Evolutionary conservation across 2,113 vertebrate species (phyloP), one percentile per base, ranked within the genome.

Genomic region (Psilopsiagon aurifrons): DNA sequence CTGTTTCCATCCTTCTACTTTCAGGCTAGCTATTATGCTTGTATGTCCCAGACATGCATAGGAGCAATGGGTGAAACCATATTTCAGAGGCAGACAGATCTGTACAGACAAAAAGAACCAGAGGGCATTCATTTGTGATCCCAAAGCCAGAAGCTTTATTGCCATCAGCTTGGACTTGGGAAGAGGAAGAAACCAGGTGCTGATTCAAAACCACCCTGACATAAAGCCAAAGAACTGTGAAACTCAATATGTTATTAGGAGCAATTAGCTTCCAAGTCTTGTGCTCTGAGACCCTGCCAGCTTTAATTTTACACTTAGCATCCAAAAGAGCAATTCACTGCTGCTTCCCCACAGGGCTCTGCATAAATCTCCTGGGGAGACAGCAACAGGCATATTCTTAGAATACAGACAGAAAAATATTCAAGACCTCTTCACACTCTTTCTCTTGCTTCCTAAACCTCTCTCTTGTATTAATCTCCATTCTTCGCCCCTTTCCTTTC

Each of bases 271-370:
- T 92, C 57, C 28, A 70, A 84, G 63, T 70, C 86, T 49, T 90
- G 64, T 75, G 69, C 39, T 92, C 82, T 64, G 64, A 39, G 55
- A 74, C 71, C 83, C 95, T 92, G 89, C 90, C 90, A 94, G 77
- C 62, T 94, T 83, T 93, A 78, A 94, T 84, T 97, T 90, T 91
- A 84, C 59, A 90, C 57, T 95, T 89, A 91, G 51, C 55, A 73
- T 82, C 86, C 52, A 74, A 85, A 94, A 62, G n/a, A 84, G 73
- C 69, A 43, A 90, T 94, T 95, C 49, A 85, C n/a, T 86, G 52
- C 71, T 77, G 73, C 17, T 91, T 82, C 63, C 79, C 76, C 59
- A 83, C 57, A 88, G 66, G 44, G 81, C 43, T 90, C 70, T 89
- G 73, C 35, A 87, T 67, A 89, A 78, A 80, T 25, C 49, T 57